Conservation (phyloP, 2,797 vertebrate species). For the Mormyrus hasselquistii region DNA sequence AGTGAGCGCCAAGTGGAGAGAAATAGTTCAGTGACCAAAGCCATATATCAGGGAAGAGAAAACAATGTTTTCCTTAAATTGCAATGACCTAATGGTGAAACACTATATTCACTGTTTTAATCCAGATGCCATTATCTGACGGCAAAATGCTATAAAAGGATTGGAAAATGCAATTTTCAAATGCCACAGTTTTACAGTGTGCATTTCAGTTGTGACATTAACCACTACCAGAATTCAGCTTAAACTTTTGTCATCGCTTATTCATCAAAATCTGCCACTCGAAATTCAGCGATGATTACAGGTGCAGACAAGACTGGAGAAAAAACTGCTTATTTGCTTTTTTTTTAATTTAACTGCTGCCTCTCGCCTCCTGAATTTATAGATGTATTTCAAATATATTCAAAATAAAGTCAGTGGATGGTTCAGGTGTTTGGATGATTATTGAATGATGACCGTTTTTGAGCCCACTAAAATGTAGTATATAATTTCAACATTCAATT, state of each 20-base stretch:
- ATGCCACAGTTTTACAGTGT: neutral
- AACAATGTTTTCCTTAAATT: neutral
- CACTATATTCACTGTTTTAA: neutral
- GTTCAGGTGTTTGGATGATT: neutral
- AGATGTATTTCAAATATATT: neutral
- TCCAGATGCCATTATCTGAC: neutral
- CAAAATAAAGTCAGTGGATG: neutral
- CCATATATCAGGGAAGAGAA: neutral
- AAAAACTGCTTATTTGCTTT: neutral
- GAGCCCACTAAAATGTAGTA: neutral
- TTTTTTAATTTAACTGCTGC: neutral
- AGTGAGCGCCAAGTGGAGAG: neutral
- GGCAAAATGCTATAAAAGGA: neutral
- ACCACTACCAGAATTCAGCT: neutral
- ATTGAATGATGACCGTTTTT: neutral
- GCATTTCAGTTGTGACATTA: neutral
- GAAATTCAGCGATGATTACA: neutral
- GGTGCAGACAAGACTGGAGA: neutral
- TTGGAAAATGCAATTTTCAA: slow-evolving; percentile 1
- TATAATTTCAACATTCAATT: neutral
- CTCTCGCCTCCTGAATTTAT: neutral
- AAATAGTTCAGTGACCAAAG: neutral
- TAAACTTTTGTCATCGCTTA: neutral
- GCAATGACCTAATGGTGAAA: neutral
- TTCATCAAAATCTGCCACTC: neutral